Conservation (phyloP, 2,797 vertebrate species). For the Diplodus sargus region DNA sequence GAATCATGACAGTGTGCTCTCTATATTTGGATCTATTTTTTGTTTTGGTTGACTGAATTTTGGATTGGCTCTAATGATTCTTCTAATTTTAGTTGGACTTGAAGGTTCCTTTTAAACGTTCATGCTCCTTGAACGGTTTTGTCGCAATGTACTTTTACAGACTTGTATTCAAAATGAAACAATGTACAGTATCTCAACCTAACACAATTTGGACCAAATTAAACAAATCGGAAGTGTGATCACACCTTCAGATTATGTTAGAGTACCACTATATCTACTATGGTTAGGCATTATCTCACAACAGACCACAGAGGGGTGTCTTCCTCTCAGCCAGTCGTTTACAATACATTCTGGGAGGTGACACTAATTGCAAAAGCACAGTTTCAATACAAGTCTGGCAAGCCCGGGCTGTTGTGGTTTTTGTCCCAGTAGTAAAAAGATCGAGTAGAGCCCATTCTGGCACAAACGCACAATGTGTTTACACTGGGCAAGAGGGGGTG, state of each 20-base stretch:
- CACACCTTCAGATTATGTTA: constrained; percentile 19
- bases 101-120: constrained; percentile 5
- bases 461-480: constrained; percentile 59
- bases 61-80: background rate
- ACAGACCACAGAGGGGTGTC: constrained; percentile 43
- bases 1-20: background rate
- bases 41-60: background rate
- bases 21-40: background rate
- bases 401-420: constrained; percentile 49
- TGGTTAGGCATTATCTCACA: constrained; percentile 23
- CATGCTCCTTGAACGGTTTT: background rate
- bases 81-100: background rate
- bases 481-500: constrained; percentile 41
- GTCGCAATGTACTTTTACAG: constrained; percentile 9
- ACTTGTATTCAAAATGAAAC: constrained; percentile 4
- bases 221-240: constrained; percentile 38
- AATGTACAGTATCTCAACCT: background rate
- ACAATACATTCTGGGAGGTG: constrained; percentile 37
- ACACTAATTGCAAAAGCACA: constrained; percentile 43
- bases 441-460: constrained; percentile 61
- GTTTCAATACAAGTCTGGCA: constrained; percentile 43
- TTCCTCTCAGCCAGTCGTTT: constrained; percentile 53
- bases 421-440: constrained; percentile 57
- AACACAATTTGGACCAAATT: constrained; percentile 25
- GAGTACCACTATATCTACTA: constrained; percentile 40